Base-by-base conservation (phyloP, 2,113 vertebrate genomes). In the Rhinolophus ferrumequinum region DNA sequence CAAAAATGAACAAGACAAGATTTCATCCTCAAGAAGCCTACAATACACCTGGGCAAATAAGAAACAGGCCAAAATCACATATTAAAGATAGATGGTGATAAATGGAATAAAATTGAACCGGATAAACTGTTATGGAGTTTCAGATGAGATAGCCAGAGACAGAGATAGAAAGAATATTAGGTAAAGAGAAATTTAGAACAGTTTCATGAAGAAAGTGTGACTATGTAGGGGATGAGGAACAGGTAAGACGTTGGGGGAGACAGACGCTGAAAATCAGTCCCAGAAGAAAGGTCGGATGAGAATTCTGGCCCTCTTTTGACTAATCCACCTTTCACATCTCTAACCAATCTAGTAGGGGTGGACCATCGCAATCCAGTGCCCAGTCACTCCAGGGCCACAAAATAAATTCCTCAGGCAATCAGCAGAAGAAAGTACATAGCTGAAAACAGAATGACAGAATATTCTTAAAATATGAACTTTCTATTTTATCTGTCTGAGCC, bases 401-500 rank as follows among this genome's bases (percentile, higher is more conserved):
- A 94, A 84, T 75, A 85, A 92, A 88, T 80, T 76, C 70, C 35
- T 86, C 30, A 47, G 44, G 19, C 41, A 90, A 92, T 67, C 54
- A 70, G 35, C 3, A 58, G 44, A 64, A 67, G 72, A 67, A 87
- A 60, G n/a, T 11, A 75, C 2, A 54, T 2, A 82, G 24, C 10
- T 62, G 33, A 85, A 85, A 86, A 89, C 44, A 87, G 41, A 89
- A 72, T 52, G 24, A 92, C 6, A 88, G 15, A 50, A 62, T 41
- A 60, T 50, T 91, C 47, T 82, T 67, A 90, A 94, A 83, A 80
- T 30, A 80, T 28, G 62, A 83, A 44, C 7, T 94, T 92, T 93
- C 54, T 83, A 72, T 77, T 93, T 82, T 64, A 60, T 50, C 58
- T 93, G 88, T 58, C 86, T n/a, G 33, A 83, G 47, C 28, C 41